These are phyloP conservation scores for Gadus macrocephalus DNA, from an alignment of 2,113 vertebrate species.

Conservation along the genomic window DNA sequence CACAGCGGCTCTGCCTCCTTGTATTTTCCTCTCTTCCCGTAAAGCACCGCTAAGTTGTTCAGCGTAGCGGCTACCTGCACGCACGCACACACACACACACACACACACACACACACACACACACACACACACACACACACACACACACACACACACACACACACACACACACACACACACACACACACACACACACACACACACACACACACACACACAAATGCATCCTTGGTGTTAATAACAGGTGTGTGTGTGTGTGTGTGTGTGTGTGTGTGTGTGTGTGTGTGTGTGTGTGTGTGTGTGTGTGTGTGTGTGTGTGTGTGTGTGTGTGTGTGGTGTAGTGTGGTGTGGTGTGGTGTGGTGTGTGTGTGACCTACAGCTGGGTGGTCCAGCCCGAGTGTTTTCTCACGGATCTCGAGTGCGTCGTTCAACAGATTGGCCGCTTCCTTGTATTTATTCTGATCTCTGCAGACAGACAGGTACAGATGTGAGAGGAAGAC, in stretches of 20 bases:
- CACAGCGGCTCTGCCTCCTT: constrained; percentile 85
- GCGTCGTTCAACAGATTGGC: constrained; percentile 83
- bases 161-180: no score
- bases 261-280: no score
- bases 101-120: no score
- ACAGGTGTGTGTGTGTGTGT: no score
- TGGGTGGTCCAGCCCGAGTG: constrained; percentile 80
- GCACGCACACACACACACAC: constrained; percentile 7
- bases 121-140: no score
- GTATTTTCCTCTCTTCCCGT: constrained; percentile 84
- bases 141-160: no score
- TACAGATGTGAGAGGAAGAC: neutral
- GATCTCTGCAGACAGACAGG: constrained; percentile 69
- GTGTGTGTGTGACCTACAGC: constrained; percentile 66
- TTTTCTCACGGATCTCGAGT: constrained; percentile 82
- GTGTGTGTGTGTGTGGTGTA: no score
- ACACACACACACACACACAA: no score
- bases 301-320: neutral
- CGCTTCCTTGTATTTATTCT: constrained; percentile 90
- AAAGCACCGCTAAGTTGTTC: constrained; percentile 86
- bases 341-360: neutral
- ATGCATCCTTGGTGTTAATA: no score
- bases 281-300: neutral
- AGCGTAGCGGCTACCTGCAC: constrained; percentile 84
- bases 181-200: no score